Conservation (phyloP, 1,140 invertebrate species). For the Drosophila gunungcola region DNA sequence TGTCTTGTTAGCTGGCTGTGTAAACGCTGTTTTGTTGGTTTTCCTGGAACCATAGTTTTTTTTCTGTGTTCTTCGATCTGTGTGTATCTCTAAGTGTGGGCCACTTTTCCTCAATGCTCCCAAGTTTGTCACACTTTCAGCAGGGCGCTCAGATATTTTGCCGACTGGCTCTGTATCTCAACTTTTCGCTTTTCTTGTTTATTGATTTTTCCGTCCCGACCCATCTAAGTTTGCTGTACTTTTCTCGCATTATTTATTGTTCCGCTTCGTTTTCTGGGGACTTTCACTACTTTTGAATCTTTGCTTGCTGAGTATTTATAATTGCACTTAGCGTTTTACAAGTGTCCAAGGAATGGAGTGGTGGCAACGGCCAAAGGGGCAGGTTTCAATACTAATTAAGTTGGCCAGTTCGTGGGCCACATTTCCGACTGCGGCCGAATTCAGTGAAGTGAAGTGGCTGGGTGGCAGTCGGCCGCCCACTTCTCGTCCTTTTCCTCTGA, state of each 20-base stretch:
- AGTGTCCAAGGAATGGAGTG: constrained; percentile 1
- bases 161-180: constrained; percentile 31
- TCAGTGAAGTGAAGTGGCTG: constrained; percentile 50
- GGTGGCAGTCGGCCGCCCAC: constrained; percentile 40
- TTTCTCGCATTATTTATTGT: constrained; percentile 48
- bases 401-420: constrained; percentile 56
- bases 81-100: constrained; percentile 46
- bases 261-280: constrained; percentile 38
- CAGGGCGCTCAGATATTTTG: constrained; percentile 54
- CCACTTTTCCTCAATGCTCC: constrained; percentile 30
- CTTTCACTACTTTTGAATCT: constrained; percentile 51
- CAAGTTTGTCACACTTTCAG: constrained; percentile 63
- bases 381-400: constrained; percentile 68
- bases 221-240: constrained; percentile 19
- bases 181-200: constrained; percentile 56
- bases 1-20: no score
- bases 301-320: constrained; percentile 68
- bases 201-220: constrained; percentile 64
- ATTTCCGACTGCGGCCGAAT: constrained; percentile 33
- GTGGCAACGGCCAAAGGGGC: not conserved
- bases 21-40: no score
- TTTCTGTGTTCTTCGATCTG: constrained; percentile 15
- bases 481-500: constrained; percentile 20
- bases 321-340: constrained; percentile 68
- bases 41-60: constrained; percentile 5